Evolutionary conservation across 2,888 invertebrate species (phyloP).

Genomic region (Acleris laterana): DNA sequence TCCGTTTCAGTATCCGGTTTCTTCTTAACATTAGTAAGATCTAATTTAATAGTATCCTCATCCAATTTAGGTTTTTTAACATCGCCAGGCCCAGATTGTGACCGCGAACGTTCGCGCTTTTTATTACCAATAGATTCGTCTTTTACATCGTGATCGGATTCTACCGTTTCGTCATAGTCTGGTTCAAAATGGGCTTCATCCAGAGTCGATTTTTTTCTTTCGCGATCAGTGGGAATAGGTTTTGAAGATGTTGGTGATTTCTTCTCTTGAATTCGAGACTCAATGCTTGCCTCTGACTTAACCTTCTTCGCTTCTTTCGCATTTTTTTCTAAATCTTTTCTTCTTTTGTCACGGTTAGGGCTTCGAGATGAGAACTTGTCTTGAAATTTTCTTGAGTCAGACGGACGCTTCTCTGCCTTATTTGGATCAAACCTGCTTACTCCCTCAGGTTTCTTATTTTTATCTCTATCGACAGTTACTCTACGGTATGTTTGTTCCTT

Average conservation of each 20-base stretch:
- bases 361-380: conserved; percentile 57
- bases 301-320: conserved; percentile 54
- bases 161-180: conserved; percentile 87
- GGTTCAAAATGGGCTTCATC: conserved; percentile 91
- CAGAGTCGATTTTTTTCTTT: conserved; percentile 87
- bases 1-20: conserved; percentile 76
- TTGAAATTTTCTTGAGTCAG: conserved; percentile 55
- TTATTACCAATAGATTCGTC: conserved; percentile 66
- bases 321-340: conserved; percentile 57
- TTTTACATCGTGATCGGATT: conserved; percentile 86
- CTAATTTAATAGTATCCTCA: conserved; percentile 77
- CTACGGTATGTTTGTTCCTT: conserved; percentile 76
- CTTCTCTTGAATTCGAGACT: conserved; percentile 50
- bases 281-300: conserved; percentile 33
- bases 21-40: conserved; percentile 77
- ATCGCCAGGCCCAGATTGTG: conserved; percentile 57
- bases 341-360: conserved; percentile 53
- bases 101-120: conserved; percentile 68
- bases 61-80: conserved; percentile 67
- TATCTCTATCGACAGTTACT: conserved; percentile 78
- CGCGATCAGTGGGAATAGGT: conserved; percentile 61
- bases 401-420: conserved; percentile 61
- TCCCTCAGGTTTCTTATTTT: conserved; percentile 68
- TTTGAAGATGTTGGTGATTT: conserved; percentile 50
- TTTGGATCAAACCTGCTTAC: conserved; percentile 52